Evolutionary conservation across 2,797 vertebrate species (phyloP).

Genomic region (Ptychadena robeensis): DNA sequence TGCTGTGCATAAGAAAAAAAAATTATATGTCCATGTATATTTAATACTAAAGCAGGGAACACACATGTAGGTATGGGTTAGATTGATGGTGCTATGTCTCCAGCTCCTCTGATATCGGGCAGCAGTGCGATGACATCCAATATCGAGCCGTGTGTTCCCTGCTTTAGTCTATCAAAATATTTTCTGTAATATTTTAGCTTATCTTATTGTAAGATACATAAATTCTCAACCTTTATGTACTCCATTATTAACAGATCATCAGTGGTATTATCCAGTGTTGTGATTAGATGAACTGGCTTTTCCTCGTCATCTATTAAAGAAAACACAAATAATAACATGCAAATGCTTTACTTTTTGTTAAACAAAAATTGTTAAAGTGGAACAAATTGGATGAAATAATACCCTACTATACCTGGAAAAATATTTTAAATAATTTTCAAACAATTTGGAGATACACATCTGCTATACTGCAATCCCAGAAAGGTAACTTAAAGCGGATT

Average conservation of each 20-base stretch:
- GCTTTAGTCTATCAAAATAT: no score
- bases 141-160: no score
- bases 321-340: conserved; percentile 18
- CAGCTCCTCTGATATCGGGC: no score
- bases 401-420: not conserved
- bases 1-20: no score
- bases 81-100: no score
- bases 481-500: not conserved
- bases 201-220: not conserved
- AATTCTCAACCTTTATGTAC: conserved; percentile 83
- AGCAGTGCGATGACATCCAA: no score
- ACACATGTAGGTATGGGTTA: no score
- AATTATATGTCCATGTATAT: no score
- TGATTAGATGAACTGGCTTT: conserved; percentile 89
- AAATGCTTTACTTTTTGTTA: not conserved
- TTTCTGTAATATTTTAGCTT: not conserved
- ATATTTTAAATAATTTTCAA: not conserved
- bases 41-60: no score
- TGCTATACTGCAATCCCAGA: not conserved
- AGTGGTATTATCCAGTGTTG: conserved; percentile 91
- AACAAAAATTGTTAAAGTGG: not conserved
- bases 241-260: conserved; percentile 90
- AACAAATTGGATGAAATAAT: not conserved
- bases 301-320: conserved; percentile 83
- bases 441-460: no score